Percentiles rank a stretch among this genome's conserved stretches.
phyloP scores from a whole-genome alignment of 2,113 vertebrate genomes.

The Maccullochella peelii region DNA sequence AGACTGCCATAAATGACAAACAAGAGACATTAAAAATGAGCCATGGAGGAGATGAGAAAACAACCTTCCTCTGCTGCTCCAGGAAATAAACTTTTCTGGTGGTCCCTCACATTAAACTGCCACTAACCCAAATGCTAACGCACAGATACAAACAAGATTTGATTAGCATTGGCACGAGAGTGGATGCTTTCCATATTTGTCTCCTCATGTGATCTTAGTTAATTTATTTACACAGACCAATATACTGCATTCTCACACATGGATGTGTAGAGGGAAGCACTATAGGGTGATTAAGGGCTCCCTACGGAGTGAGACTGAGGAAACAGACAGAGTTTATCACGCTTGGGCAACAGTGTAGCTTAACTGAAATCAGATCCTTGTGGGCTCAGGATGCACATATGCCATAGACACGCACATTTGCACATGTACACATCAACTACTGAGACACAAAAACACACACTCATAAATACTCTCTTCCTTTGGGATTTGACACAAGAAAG shows the following conservation, averaged over 20 bases:
- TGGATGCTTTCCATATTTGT: constrained; percentile 50
- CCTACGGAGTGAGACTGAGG: constrained; percentile 19
- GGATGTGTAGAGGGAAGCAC: constrained; percentile 37
- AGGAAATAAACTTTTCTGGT: constrained; percentile 74
- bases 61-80: constrained; percentile 45
- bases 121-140: constrained; percentile 65
- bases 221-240: constrained; percentile 58
- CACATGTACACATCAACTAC: neutral
- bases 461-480: neutral
- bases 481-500: neutral
- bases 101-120: constrained; percentile 71
- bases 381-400: constrained; percentile 22
- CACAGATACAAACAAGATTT: constrained; percentile 70
- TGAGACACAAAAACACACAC: constrained; percentile 21
- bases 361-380: constrained; percentile 56
- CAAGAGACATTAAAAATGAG: constrained; percentile 68
- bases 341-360: constrained; percentile 37
- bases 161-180: constrained; percentile 59
- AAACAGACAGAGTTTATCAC: constrained; percentile 44
- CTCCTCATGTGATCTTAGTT: constrained; percentile 42
- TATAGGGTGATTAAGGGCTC: constrained; percentile 41
- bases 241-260: constrained; percentile 54
- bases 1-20: constrained; percentile 73
- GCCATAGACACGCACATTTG: neutral
- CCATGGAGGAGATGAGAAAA: constrained; percentile 57